These are phyloP conservation scores for Hemithea aestivaria DNA, from an alignment of 2,888 invertebrate species.

Conservation along the genomic window DNA sequence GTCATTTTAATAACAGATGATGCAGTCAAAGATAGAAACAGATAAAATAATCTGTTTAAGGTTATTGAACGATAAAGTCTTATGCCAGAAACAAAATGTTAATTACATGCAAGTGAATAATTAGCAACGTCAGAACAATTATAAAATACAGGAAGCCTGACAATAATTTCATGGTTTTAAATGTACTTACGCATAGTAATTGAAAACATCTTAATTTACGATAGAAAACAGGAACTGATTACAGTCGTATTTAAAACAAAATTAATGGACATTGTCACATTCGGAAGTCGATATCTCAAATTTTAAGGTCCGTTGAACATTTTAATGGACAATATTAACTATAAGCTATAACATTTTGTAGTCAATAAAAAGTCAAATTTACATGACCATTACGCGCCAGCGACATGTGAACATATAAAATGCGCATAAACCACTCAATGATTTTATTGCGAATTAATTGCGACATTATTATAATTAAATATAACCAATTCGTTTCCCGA, in stretches of 20 bases:
- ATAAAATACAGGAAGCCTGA: constrained; percentile 8
- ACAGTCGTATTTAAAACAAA: constrained; percentile 19
- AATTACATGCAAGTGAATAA: no score
- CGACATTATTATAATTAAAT: constrained; percentile 35
- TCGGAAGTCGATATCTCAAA: constrained; percentile 24
- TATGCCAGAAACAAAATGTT: no score
- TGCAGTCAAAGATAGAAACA: no score
- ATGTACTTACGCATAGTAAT: constrained; percentile 14
- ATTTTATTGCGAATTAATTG: constrained; percentile 53
- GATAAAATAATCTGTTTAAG: no score
- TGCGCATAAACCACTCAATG: constrained; percentile 44
- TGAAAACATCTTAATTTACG: constrained; percentile 13
- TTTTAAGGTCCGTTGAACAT: constrained; percentile 15
- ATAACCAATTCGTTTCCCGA: constrained; percentile 28
- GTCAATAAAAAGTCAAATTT: constrained; percentile 53
- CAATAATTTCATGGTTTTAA: constrained; percentile 7
- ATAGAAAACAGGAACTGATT: constrained; percentile 25
- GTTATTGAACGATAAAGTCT: no score
- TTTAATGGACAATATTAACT: constrained; percentile 40
- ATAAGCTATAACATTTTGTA: constrained; percentile 39
- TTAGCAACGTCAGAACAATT: constrained; percentile 1
- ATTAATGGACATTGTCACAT: constrained; percentile 22
- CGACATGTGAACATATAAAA: constrained; percentile 46
- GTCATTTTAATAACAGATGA: no score
- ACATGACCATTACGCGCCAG: constrained; percentile 49